A percentile compares a stretch with the other conserved stretches of the same genome.
These are phyloP conservation scores for Microtus montanus DNA, from an alignment of 2,113 vertebrate species.

Conservation along the genomic window DNA sequence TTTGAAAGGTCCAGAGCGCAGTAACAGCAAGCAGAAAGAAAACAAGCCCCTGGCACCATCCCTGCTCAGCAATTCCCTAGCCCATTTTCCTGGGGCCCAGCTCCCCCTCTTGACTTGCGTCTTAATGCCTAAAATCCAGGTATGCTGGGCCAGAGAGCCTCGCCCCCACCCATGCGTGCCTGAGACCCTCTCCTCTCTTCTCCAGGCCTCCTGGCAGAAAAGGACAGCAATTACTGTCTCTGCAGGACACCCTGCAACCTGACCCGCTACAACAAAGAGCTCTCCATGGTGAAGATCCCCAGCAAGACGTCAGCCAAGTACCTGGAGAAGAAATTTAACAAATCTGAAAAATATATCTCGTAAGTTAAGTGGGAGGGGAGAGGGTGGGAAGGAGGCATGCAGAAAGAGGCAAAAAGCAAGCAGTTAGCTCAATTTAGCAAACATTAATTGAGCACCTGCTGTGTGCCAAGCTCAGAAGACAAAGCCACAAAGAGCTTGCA, in stretches of 20 bases:
- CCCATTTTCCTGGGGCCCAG: fast-evolving
- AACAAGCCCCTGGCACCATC: not conserved
- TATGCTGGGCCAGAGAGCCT: not conserved
- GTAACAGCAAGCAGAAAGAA: not conserved
- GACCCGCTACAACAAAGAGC: constrained; percentile 98
- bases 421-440: not conserved
- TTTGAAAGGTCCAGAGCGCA: not conserved
- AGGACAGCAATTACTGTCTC: constrained; percentile 95
- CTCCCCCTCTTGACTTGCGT: not conserved
- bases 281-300: constrained; percentile 99
- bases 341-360: constrained; percentile 98
- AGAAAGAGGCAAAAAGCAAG: not conserved
- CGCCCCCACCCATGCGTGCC: not conserved
- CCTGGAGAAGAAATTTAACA: constrained; percentile 99
- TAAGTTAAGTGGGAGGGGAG: constrained; percentile 82
- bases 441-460: not conserved
- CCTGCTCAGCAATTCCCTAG: not conserved
- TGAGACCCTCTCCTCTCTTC: constrained; percentile 46
- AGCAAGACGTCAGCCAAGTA: constrained; percentile 99
- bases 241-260: constrained; percentile 97
- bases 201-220: constrained; percentile 93
- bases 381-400: not conserved
- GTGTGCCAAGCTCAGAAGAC: constrained; percentile 3
- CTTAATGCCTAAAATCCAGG: not conserved
- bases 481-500: not conserved